Percentiles rank a stretch among this genome's conserved stretches.
phyloP scores from a whole-genome alignment of 2,888 invertebrate genomes.

The Phania funesta region DNA sequence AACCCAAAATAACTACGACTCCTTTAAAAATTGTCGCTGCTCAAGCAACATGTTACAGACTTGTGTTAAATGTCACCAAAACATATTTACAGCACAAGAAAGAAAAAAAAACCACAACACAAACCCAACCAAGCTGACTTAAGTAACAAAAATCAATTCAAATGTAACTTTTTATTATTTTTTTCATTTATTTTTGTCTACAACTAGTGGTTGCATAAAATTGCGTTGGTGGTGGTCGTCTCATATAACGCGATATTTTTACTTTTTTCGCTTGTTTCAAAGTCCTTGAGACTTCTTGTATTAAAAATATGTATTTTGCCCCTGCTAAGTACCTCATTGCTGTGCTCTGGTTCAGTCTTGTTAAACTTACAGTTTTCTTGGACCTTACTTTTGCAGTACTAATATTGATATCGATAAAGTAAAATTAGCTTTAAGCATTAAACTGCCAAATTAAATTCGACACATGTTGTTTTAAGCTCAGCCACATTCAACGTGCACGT shows the following conservation, averaged over 20 bases:
- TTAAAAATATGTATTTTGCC: constrained; percentile 17
- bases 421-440: constrained; percentile 66
- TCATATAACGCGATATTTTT: constrained; percentile 44
- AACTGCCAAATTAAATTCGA: constrained; percentile 67
- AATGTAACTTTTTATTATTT: background rate
- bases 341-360: constrained; percentile 8
- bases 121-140: background rate
- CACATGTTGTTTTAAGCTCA: constrained; percentile 62
- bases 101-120: constrained; percentile 19
- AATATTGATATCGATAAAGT: constrained; percentile 63
- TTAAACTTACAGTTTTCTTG: background rate
- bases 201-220: constrained; percentile 44
- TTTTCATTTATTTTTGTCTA: background rate
- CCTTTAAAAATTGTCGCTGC: constrained; percentile 60
- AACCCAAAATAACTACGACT: constrained; percentile 40
- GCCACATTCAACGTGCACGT: constrained; percentile 20
- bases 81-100: constrained; percentile 63
- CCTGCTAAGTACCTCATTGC: constrained; percentile 2
- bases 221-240: constrained; percentile 67
- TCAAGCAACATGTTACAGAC: constrained; percentile 57
- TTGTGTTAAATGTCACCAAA: constrained; percentile 66
- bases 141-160: constrained; percentile 46
- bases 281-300: constrained; percentile 65
- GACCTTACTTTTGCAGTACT: constrained; percentile 3
- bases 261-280: constrained; percentile 10